Evolutionary conservation across 2,888 invertebrate species (phyloP).

Genomic region (Agelastica alni): DNA sequence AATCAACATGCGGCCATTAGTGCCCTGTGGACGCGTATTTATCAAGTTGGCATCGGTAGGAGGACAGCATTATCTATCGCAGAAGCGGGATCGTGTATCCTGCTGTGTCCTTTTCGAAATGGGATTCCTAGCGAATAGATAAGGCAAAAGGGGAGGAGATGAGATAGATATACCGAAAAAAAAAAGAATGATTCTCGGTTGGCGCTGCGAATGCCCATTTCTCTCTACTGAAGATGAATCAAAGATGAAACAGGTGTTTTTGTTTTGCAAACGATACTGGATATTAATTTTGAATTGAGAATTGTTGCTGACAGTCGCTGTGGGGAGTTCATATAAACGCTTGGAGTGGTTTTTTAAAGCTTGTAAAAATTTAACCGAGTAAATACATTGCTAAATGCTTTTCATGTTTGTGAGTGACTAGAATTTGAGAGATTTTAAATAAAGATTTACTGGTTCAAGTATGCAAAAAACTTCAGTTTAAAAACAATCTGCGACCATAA

Average conservation of each 20-base stretch:
- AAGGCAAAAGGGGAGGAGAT: conserved; percentile 25
- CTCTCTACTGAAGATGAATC: conserved; percentile 1
- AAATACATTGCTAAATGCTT: no score
- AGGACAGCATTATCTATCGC: conserved; percentile 50
- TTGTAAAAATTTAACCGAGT: no score
- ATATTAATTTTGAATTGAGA: no score
- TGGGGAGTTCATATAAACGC: no score
- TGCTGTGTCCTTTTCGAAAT: conserved; percentile 39
- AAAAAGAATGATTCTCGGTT: neutral
- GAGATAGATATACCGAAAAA: conserved; percentile 3
- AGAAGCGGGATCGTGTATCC: conserved; percentile 45
- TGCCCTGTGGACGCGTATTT: conserved; percentile 52
- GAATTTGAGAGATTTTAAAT: no score
- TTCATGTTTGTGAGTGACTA: no score
- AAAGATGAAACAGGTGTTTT: conserved; percentile 14
- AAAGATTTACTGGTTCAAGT: no score
- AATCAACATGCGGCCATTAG: conserved; percentile 56
- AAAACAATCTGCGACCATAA: no score
- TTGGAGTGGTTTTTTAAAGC: no score
- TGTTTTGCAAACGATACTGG: neutral
- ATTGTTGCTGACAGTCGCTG: no score
- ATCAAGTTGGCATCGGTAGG: conserved; percentile 51
- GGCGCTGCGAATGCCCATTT: conserved; percentile 9
- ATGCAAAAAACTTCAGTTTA: no score
- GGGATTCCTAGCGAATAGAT: conserved; percentile 26